Evolutionary conservation across 1,140 invertebrate species (phyloP), one percentile per base, ranked within the genome.

Genomic region (Globodera rostochiensis): DNA sequence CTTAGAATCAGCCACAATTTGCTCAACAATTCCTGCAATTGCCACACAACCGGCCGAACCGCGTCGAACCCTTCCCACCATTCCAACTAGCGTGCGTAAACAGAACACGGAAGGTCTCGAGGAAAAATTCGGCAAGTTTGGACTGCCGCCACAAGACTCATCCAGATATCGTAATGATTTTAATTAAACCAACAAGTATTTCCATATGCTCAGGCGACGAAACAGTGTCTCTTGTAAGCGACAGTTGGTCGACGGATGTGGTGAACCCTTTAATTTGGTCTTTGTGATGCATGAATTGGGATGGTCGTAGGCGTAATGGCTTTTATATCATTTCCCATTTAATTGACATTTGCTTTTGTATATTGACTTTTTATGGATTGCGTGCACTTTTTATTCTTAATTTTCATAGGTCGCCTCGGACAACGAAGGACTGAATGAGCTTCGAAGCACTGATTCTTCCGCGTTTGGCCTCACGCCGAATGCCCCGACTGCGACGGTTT

Each of bases 91-190:
- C 50, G 90, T 93, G 3, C 91, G 93, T n/a, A 95, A 95, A 86
- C 85, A 88, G 75, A 91, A 91, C 84, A 82, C 91, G 19, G 91
- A 91, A 80, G 96, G 98, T 88, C 96, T 99, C 79, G 96, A 98
- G 86, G 97, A 98, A 82, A 96, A 98, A 90, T 99, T 99, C 93
- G 97, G 96, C 87, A 97, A 97, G 91, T 99, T 99, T 91, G 96
- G 97, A 89, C 95, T 98, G 47, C 88, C 89, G 15, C 84, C 87
- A 46, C 74, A 83, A 60, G 82, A 90, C 77, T 74, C 80, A 36
- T 57, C 82, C 4, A 74, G 74, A 83, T 77, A 86, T 76, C 80
- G 85, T 87, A 84, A 81, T 69, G 69, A 11, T n/a, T 80, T n/a
- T 79, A 7, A n/a, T 79, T 73, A 75, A 76, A 46, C 13, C 11